Percentiles rank a stretch among this genome's conserved stretches.
Evolutionary conservation across 2,888 invertebrate genomes (phyloP).

Genomic region (Dusona sp.): DNA sequence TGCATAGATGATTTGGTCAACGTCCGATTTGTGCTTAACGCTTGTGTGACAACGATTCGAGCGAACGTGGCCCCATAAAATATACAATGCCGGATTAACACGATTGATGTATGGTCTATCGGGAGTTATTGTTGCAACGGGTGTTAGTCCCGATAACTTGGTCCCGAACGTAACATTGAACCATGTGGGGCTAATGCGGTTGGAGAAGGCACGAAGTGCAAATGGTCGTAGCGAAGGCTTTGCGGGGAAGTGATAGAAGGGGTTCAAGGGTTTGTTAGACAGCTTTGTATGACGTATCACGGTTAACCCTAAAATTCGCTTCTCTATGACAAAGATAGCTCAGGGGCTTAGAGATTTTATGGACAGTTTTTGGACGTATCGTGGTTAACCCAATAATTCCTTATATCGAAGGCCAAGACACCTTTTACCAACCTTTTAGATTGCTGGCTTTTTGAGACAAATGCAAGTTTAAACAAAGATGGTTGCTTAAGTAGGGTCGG

Average conservation of each 20-base stretch:
- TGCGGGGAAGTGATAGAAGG: neutral
- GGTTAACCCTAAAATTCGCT: neutral
- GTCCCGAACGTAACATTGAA: neutral
- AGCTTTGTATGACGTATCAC: neutral
- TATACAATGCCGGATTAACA: neutral
- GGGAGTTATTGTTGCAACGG: neutral
- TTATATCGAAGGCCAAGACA: neutral
- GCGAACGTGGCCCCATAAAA: neutral
- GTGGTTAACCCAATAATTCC: slow-evolving; percentile 4
- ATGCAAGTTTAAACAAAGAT: slow-evolving; percentile 6
- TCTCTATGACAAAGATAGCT: neutral
- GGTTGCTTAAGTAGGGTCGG: neutral
- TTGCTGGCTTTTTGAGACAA: neutral
- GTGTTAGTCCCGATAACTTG: neutral
- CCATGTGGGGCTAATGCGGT: neutral
- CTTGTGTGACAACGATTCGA: neutral
- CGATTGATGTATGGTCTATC: neutral
- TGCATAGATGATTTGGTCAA: neutral
- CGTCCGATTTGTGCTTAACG: neutral
- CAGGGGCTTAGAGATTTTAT: neutral
- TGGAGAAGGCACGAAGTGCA: neutral
- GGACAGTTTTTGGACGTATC: neutral
- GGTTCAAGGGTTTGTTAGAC: neutral
- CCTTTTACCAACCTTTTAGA: slow-evolving; percentile 6
- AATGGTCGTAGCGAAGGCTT: neutral